A percentile compares a stretch with the other conserved stretches of the same genome.
phyloP scores from a whole-genome alignment of 2,113 vertebrate genomes.

The Nestor notabilis region DNA sequence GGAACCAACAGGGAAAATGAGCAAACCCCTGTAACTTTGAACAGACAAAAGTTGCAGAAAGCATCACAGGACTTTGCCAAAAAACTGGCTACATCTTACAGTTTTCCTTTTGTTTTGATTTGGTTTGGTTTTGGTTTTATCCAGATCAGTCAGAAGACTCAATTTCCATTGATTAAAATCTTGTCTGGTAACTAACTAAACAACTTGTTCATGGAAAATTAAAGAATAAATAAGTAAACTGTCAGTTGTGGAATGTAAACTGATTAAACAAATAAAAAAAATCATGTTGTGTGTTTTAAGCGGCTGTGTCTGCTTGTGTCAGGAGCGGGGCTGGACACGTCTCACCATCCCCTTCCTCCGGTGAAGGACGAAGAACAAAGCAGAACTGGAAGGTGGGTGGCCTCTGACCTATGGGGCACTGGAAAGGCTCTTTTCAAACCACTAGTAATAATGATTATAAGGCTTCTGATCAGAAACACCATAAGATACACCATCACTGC shows the following conservation, averaged over 20 bases:
- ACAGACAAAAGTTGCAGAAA: slow-evolving; percentile 51
- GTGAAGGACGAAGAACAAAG: not conserved
- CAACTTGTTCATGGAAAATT: slow-evolving; percentile 78
- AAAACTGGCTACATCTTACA: slow-evolving; percentile 68
- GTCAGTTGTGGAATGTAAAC: slow-evolving; percentile 87
- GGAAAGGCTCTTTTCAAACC: not conserved
- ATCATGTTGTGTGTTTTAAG: slow-evolving; percentile 82
- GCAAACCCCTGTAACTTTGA: slow-evolving; percentile 39
- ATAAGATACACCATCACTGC: not conserved
- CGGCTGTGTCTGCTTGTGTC: slow-evolving; percentile 46
- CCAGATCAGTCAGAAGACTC: slow-evolving; percentile 72
- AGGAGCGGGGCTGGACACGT: not conserved
- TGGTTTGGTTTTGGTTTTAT: slow-evolving; percentile 46
- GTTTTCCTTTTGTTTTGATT: slow-evolving; percentile 55
- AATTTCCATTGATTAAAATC: slow-evolving; percentile 77
- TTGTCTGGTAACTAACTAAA: slow-evolving; percentile 81
- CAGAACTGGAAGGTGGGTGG: not conserved
- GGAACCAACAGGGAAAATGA: slow-evolving; percentile 48
- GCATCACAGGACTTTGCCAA: slow-evolving; percentile 52
- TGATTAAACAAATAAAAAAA: slow-evolving; percentile 85
- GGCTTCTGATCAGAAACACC: not conserved
- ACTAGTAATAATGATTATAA: not conserved
- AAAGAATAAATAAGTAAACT: slow-evolving; percentile 77
- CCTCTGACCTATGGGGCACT: not conserved
- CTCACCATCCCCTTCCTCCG: not conserved